These are phyloP conservation scores for Chorisops tibialis DNA, from an alignment of 2,888 invertebrate species.

Conservation along the genomic window DNA sequence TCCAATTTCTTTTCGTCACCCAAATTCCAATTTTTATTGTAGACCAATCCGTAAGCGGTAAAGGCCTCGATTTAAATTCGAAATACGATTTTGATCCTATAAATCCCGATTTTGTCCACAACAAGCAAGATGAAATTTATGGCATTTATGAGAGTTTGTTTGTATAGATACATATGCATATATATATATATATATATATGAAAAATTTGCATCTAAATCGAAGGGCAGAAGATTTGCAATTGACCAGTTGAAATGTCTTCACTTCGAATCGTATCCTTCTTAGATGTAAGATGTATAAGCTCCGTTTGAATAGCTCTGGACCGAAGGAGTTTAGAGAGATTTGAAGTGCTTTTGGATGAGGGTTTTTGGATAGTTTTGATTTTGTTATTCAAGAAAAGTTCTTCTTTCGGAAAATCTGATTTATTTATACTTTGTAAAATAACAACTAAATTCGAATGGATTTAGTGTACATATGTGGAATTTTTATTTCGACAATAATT, in stretches of 20 bases:
- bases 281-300: slow-evolving; percentile 2
- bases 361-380: slow-evolving; percentile 13
- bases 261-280: slow-evolving; percentile 16
- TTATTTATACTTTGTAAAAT: too few relatives aligned
- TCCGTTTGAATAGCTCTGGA: slow-evolving; percentile 5
- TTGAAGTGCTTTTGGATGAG: slow-evolving; percentile 12
- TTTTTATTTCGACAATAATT: too few relatives aligned
- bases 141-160: background rate
- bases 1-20: too few relatives aligned
- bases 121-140: background rate
- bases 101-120: slow-evolving; percentile 18
- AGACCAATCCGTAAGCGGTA: too few relatives aligned
- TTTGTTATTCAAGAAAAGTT: slow-evolving; percentile 11
- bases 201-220: slow-evolving; percentile 53
- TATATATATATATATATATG: too few relatives aligned
- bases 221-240: slow-evolving; percentile 37
- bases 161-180: too few relatives aligned
- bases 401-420: background rate
- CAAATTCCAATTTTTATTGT: too few relatives aligned
- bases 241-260: slow-evolving; percentile 25
- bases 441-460: too few relatives aligned
- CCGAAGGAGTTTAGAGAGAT: slow-evolving; percentile 12
- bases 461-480: too few relatives aligned
- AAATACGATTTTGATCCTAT: slow-evolving; percentile 26
- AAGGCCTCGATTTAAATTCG: slow-evolving; percentile 23